Percentiles rank a stretch among this genome's conserved stretches.
Conservation (phyloP, 1,140 invertebrate species). For the Drosophila quadrilineata region DNA sequence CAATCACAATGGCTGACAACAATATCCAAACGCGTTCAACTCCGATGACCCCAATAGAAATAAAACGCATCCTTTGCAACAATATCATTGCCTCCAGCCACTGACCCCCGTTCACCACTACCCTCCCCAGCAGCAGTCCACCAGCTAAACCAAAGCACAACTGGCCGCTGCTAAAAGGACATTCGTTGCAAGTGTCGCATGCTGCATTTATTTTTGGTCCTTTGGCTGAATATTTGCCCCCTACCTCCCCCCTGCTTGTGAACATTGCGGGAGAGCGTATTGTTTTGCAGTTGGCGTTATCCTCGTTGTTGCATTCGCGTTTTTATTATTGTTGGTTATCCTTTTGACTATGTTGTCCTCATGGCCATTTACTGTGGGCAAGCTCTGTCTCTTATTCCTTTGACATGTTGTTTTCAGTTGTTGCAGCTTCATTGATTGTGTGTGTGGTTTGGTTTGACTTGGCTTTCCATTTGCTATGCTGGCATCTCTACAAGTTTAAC, state of each 20-base stretch:
- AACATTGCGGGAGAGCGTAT: slow-evolving; percentile 4
- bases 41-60: slow-evolving; percentile 76
- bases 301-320: slow-evolving; percentile 36
- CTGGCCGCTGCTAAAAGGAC: slow-evolving; percentile 50
- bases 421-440: slow-evolving; percentile 51
- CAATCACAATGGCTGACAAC: slow-evolving; percentile 47
- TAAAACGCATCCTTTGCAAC: slow-evolving; percentile 71
- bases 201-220: slow-evolving; percentile 59
- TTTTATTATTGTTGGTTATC: slow-evolving; percentile 69
- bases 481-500: slow-evolving; percentile 56
- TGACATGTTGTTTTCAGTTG: slow-evolving; percentile 45
- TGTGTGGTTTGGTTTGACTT: slow-evolving; percentile 33
- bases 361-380: slow-evolving; percentile 43
- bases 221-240: slow-evolving; percentile 34
- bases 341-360: slow-evolving; percentile 66
- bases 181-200: slow-evolving; percentile 70
- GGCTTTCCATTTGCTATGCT: slow-evolving; percentile 27
- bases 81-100: slow-evolving; percentile 9
- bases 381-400: neutral
- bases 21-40: slow-evolving; percentile 63
- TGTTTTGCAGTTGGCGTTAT: slow-evolving; percentile 8
- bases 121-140: neutral
- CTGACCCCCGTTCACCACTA: neutral
- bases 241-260: too few relatives aligned
- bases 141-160: slow-evolving; percentile 18